These are phyloP conservation scores for Stenotaenia linearis DNA, from an alignment of 2,888 invertebrate genomes.

Conservation along the genomic window DNA sequence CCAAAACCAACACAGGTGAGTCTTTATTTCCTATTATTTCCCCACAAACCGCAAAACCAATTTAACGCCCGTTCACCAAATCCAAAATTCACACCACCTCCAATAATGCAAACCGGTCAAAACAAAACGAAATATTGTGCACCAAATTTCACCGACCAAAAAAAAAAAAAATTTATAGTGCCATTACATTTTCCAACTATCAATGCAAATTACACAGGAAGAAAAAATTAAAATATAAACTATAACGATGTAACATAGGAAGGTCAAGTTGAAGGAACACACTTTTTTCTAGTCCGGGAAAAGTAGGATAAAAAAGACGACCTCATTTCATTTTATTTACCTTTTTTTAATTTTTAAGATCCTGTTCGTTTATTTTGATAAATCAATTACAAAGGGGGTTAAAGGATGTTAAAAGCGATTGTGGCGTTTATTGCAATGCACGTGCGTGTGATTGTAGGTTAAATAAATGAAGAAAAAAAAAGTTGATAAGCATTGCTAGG, in stretches of 20 bases:
- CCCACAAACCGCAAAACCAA: neutral
- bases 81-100: neutral
- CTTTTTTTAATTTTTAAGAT: neutral
- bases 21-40: too few species aligned
- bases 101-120: too few species aligned
- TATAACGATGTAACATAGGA: neutral
- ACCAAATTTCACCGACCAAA: too few species aligned
- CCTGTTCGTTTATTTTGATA: neutral
- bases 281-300: slow-evolving; percentile 1
- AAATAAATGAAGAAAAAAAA: neutral
- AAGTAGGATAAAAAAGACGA: slow-evolving; percentile 19
- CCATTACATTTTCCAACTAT: too few species aligned
- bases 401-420: neutral
- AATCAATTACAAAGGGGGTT: neutral
- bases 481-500: too few species aligned
- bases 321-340: neutral
- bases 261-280: slow-evolving; percentile 15
- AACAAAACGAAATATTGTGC: too few species aligned
- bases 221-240: neutral
- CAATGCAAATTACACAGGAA: neutral
- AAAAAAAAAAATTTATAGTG: too few species aligned
- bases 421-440: neutral
- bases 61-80: neutral
- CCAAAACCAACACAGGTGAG: neutral
- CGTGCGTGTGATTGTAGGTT: neutral